Evolutionary conservation across 1,140 invertebrate genomes (phyloP), one percentile per base, ranked within the genome.

Genomic region (Penaeus chinensis): DNA sequence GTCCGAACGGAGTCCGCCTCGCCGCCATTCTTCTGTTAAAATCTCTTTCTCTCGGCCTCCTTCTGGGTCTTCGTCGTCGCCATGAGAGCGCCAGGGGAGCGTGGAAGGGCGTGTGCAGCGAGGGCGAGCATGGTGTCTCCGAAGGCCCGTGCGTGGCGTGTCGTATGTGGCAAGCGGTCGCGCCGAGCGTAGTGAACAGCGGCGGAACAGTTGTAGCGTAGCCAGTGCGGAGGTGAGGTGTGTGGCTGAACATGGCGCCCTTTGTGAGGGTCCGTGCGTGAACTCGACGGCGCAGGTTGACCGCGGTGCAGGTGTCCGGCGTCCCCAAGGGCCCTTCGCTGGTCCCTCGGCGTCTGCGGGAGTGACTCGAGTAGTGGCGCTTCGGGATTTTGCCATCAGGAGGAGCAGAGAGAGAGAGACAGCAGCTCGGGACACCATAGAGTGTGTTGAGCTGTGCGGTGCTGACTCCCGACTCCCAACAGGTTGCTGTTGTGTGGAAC

Each of bases 121-220:
- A 54, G 54, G 54, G 54, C 54, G 54, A 54, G 54, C 54, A 11
- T 54, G 11, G 16, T 54, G 54, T 54, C 16, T 54, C 54, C 54
- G 16, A 54, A 54, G 54, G 11, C 54, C 54, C 11, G 54, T 13
- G 7, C 54, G 54, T 54, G 54, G 54, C 74, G 32, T 37, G 74
- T 65, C 61, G 65, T 54, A 66, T 83, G 82, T 83, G 82, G 82
- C 65, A 83, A 83, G 62, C n/a, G 82, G 66, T 42, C 20, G 42
- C 32, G 54, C 54, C 54, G 54, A 83, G 82, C 82, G 82, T 83
- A 83, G 82, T 83, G 82, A 83, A 65, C 32, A 82, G 66, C 66
- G 82, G 71, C 65, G 32, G 82, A 69, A 71, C 82, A 83, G 82
- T 83, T 83, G 82, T 83, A 83, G 82, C 82, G 82, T 83, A 83